A percentile compares a stretch with the other conserved stretches of the same genome.
These are phyloP conservation scores for Pica pica DNA, from an alignment of 2,113 vertebrate genomes.

Conservation along the genomic window DNA sequence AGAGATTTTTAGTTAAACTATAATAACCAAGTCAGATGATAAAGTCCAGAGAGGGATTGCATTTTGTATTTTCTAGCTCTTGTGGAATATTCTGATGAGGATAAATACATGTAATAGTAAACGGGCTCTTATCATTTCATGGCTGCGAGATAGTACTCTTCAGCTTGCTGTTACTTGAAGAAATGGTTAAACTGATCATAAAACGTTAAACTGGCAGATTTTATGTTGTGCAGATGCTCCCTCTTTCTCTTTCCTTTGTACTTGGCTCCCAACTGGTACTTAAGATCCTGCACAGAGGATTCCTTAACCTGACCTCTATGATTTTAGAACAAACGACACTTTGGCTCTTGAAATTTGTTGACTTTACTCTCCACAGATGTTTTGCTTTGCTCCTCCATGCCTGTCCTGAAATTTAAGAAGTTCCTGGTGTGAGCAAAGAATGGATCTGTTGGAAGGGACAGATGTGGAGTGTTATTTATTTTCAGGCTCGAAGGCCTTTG, in stretches of 20 bases:
- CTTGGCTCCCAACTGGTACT: slow-evolving; percentile 45
- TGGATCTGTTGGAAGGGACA: background rate
- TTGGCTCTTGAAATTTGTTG: slow-evolving; percentile 67
- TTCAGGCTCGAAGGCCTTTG: background rate
- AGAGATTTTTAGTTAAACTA: background rate
- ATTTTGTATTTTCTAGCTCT: background rate
- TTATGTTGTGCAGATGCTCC: slow-evolving; percentile 29
- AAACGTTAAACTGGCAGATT: background rate
- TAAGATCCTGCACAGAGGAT: slow-evolving; percentile 36
- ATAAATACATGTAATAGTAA: background rate
- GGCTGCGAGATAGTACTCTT: background rate
- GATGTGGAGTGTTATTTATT: background rate
- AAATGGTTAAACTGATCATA: background rate
- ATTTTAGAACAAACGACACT: slow-evolving; percentile 45
- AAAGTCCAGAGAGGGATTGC: background rate
- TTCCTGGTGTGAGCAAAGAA: slow-evolving; percentile 10
- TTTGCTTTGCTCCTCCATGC: slow-evolving; percentile 62
- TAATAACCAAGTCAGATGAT: background rate
- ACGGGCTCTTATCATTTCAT: background rate
- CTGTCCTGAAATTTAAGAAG: slow-evolving; percentile 68
- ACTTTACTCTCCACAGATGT: slow-evolving; percentile 66
- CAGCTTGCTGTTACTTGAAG: background rate
- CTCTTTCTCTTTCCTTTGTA: slow-evolving; percentile 29
- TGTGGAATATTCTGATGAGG: background rate
- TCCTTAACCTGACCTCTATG: slow-evolving; percentile 41